Evolutionary conservation across 2,113 vertebrate genomes (phyloP), one percentile per base, ranked within the genome.

Genomic region (Circaetus gallicus): DNA sequence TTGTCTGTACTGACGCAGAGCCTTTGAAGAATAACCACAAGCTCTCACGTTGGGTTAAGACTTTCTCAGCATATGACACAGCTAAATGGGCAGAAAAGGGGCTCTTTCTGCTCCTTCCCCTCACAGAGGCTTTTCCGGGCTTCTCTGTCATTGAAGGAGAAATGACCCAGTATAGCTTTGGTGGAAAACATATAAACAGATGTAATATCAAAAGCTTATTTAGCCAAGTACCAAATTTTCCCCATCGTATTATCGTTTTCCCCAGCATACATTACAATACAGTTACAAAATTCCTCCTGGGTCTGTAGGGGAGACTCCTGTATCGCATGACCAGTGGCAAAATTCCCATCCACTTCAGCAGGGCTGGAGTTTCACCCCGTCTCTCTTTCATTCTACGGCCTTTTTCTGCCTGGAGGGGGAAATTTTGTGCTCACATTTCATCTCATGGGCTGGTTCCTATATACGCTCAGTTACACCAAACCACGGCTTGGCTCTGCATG

Each of bases 11-110:
- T 0, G 0, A 36, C 2, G 3, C 36, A 19, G 20, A 11, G 8
- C 19, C 72, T 95, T 80, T 96, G 95, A 89, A 94, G 86, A 19
- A 80, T 73, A 94, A 9, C 8, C 81, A 53, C 49, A 81, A 63
- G 21, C 16, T 0, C 1, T 67, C 67, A 50, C 1, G 1, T 0
- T 0, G 34, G 1, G 0, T 80, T 61, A 18, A 31, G 43, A 65
- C 43, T 18, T 55, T 77, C 49, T 52, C 5, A 3, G 53, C 3
- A 0, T 20, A 32, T 34, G 62, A 87, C 17, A 49, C 16, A 31
- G 7, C 36, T 28, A 69, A 95, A 62, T 5, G 25, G 38, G 43
- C 24, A 90, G 61, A 4, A 76, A 69, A 80, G 16, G 11, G 36
- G 22, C 21, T 79, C 28, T 43, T 81, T 56, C 36, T 59, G 10